phyloP scores from a whole-genome alignment of 2,113 vertebrate species.

The Orycteropus afer region DNA sequence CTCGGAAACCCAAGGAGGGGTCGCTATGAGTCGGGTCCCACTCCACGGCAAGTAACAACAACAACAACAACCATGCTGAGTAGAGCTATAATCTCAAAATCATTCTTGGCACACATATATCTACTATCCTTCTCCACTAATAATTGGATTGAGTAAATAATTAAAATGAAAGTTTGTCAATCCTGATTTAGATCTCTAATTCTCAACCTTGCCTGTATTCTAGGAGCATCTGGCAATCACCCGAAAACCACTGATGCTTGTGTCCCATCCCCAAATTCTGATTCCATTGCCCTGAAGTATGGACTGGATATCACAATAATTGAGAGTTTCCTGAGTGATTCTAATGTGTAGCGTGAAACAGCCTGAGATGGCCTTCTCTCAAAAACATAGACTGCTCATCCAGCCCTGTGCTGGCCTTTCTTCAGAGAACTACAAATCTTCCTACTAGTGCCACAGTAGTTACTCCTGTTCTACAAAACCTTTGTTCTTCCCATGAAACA shows the following conservation, averaged over 20 bases:
- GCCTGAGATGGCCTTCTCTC: neutral
- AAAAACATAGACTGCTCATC: neutral
- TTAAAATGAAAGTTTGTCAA: neutral
- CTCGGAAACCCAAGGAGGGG: too few relatives aligned
- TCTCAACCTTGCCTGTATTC: neutral
- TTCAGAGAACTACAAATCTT: neutral
- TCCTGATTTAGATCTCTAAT: neutral
- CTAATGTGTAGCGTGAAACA: neutral
- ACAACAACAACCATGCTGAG: neutral
- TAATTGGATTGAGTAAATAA: neutral
- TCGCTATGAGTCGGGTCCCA: too few relatives aligned
- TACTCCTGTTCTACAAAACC: neutral
- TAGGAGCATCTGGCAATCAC: neutral
- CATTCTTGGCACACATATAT: neutral
- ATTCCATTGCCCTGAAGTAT: neutral
- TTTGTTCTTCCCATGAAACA: neutral
- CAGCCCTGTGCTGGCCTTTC: neutral
- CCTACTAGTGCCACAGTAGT: neutral
- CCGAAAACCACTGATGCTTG: neutral
- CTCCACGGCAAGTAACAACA: too few relatives aligned
- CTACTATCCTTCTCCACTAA: neutral
- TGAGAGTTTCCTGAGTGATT: neutral
- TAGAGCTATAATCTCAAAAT: neutral
- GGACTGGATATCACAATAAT: neutral
- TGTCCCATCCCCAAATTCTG: accelerated